A percentile compares a stretch with the other conserved stretches of the same genome.
These are phyloP conservation scores for Drosophila repleta DNA, from an alignment of 1,140 invertebrate species.

Conservation along the genomic window DNA sequence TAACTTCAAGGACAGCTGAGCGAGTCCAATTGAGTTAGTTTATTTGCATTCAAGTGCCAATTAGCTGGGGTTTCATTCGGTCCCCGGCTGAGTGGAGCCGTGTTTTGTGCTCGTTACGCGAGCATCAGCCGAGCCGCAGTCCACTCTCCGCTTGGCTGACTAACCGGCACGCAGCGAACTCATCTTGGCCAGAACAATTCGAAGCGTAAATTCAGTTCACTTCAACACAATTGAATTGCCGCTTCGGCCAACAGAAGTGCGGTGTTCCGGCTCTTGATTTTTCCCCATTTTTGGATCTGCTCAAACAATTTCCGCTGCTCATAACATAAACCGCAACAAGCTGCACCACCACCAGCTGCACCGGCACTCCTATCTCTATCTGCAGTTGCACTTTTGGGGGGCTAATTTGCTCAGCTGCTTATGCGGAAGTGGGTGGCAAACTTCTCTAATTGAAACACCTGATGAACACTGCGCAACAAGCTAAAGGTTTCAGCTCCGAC, in stretches of 20 bases:
- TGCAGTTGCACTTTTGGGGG: not conserved
- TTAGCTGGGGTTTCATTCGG: constrained; percentile 57
- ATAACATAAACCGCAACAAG: constrained; percentile 32
- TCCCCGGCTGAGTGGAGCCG: constrained; percentile 15
- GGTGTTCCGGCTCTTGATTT: not conserved
- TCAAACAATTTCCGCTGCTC: constrained; percentile 32
- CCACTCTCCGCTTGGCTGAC: not conserved
- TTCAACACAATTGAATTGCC: constrained; percentile 22
- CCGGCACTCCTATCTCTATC: constrained; percentile 4
- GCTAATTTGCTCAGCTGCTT: constrained; percentile 20
- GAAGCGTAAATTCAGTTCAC: constrained; percentile 25
- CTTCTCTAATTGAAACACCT: constrained; percentile 40
- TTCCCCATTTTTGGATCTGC: not conserved
- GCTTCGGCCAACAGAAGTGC: too few species aligned
- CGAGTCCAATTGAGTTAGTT: constrained; percentile 55
- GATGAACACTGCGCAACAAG: constrained; percentile 14
- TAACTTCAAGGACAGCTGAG: constrained; percentile 19
- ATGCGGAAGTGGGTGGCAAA: constrained; percentile 22
- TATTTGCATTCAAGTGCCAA: constrained; percentile 68
- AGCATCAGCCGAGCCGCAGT: constrained; percentile 24
- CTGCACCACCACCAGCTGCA: constrained; percentile 4
- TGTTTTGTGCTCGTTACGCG: constrained; percentile 30
- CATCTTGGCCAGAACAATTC: constrained; percentile 36
- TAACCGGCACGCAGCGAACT: constrained; percentile 5
- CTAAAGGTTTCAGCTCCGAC: not conserved